Percentiles rank a stretch among this genome's conserved stretches.
Conservation (phyloP, 2,888 invertebrate genomes). For the Axea sp. region DNA sequence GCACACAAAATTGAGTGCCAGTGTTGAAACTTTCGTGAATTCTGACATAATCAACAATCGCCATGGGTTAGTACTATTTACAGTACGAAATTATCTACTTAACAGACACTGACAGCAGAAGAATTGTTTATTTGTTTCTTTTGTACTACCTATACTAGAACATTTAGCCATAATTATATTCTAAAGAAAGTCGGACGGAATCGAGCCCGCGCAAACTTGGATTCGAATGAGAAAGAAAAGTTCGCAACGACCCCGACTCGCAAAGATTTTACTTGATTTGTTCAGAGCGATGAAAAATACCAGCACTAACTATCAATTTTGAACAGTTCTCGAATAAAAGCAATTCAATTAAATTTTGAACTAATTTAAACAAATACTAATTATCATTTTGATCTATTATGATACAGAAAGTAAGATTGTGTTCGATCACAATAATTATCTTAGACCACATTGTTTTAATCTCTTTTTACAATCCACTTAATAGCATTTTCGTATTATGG, state of each 20-base stretch:
- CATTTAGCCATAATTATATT: constrained; percentile 54
- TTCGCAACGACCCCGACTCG: constrained; percentile 14
- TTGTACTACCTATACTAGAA: constrained; percentile 52
- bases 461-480: no score
- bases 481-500: no score
- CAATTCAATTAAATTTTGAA: no score
- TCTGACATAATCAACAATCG: constrained; percentile 40
- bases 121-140: constrained; percentile 42
- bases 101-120: constrained; percentile 60
- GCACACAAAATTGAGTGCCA: constrained; percentile 53
- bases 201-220: constrained; percentile 9
- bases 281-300: constrained; percentile 44
- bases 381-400: no score
- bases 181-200: constrained; percentile 48
- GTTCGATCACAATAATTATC: no score
- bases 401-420: no score
- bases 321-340: not conserved
- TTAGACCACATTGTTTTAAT: no score
- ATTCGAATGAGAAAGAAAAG: not conserved
- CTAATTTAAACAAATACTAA: no score
- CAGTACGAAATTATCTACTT: constrained; percentile 53
- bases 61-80: constrained; percentile 52
- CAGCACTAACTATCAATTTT: constrained; percentile 56
- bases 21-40: constrained; percentile 46
- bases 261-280: constrained; percentile 30